Evolutionary conservation across 2,888 invertebrate species (phyloP).

Genomic region (Steromphala cineraria): DNA sequence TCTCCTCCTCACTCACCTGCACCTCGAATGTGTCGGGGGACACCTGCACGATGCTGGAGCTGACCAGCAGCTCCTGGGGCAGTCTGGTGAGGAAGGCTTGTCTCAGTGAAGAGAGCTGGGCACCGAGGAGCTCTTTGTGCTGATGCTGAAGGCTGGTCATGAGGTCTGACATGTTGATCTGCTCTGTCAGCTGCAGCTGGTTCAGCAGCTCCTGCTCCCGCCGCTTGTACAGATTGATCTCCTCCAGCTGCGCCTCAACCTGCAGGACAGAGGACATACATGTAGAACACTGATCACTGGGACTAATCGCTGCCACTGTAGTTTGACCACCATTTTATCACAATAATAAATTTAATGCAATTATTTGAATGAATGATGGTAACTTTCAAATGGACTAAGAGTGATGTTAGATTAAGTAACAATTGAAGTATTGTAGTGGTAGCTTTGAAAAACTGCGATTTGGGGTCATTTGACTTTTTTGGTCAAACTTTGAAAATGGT

Average conservation of each 20-base stretch:
- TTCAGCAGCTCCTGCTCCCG: conserved; percentile 55
- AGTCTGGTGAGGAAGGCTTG: conserved; percentile 33
- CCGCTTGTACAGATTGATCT: conserved; percentile 45
- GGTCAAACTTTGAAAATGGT: too few relatives aligned
- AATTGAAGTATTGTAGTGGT: too few relatives aligned
- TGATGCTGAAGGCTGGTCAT: conserved; percentile 51
- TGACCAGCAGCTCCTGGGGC: neutral
- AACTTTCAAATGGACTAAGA: too few relatives aligned
- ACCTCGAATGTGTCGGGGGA: neutral
- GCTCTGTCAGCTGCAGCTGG: conserved; percentile 48
- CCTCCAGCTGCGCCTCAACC: conserved; percentile 47
- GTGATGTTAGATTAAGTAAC: too few relatives aligned
- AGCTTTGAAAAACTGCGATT: too few relatives aligned
- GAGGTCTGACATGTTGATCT: conserved; percentile 52
- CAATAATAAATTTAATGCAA: too few relatives aligned
- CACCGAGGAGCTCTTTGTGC: conserved; percentile 55
- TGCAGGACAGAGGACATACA: conserved; percentile 22
- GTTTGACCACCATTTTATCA: too few relatives aligned
- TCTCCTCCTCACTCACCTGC: neutral
- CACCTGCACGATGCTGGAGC: neutral
- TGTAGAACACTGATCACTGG: neutral
- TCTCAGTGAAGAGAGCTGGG: conserved; percentile 52
- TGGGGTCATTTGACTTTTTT: too few relatives aligned
- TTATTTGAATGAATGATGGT: too few relatives aligned
- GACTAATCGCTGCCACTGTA: too few relatives aligned